Percentiles rank a stretch among this genome's conserved stretches.
phyloP scores from a whole-genome alignment of 1,140 invertebrate genomes.

The Pectinophora gossypiella region DNA sequence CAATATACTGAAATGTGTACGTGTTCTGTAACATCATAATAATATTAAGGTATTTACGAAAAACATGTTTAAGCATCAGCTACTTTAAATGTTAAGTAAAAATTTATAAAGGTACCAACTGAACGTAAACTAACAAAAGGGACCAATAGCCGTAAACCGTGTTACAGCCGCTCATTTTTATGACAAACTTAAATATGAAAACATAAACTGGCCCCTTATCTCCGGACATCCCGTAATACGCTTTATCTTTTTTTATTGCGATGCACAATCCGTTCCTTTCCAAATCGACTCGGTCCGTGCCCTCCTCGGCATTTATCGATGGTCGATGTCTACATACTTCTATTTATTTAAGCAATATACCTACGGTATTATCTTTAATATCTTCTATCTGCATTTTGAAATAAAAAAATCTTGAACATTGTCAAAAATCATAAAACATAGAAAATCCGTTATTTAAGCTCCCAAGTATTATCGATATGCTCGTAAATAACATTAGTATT shows the following conservation, averaged over 20 bases:
- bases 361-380: too few species aligned
- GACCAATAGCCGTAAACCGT: slow-evolving; percentile 39
- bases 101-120: slow-evolving; percentile 11
- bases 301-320: slow-evolving; percentile 31
- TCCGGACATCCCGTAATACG: slow-evolving; percentile 59
- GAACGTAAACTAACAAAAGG: slow-evolving; percentile 36
- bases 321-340: too few species aligned
- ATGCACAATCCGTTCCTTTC: slow-evolving; percentile 50
- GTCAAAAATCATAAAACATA: too few species aligned
- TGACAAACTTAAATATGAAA: slow-evolving; percentile 61
- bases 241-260: slow-evolving; percentile 62
- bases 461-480: not conserved
- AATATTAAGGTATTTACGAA: too few species aligned
- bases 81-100: slow-evolving; percentile 9
- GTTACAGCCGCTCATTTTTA: slow-evolving; percentile 51
- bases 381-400: too few species aligned
- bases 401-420: too few species aligned
- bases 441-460: too few species aligned
- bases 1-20: too few species aligned
- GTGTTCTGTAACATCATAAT: too few species aligned
- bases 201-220: slow-evolving; percentile 56
- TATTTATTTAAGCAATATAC: too few species aligned
- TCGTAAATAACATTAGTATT: not conserved
- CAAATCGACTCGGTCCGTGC: slow-evolving; percentile 16
- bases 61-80: too few species aligned